A percentile compares a stretch with the other conserved stretches of the same genome.
Evolutionary conservation across 2,888 invertebrate genomes (phyloP).

Genomic region (Brachynemurus nebulosus): DNA sequence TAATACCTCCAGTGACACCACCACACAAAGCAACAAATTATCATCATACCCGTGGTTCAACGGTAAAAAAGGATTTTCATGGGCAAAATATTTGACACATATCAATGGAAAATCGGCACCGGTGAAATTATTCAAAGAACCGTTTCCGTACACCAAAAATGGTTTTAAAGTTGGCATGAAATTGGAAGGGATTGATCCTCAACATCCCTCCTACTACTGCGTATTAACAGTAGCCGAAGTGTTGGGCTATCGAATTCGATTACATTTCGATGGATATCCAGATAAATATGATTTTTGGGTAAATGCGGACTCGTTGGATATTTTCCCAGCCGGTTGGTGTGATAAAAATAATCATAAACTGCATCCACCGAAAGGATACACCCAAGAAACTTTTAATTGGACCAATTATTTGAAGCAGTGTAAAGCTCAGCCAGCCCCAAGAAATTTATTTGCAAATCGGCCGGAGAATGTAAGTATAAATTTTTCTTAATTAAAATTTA

Average conservation of each 20-base stretch:
- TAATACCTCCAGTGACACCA: constrained; percentile 26
- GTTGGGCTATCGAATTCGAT: constrained; percentile 65
- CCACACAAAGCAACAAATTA: constrained; percentile 24
- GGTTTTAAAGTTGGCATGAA: constrained; percentile 76
- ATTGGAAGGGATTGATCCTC: constrained; percentile 86
- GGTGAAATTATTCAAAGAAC: constrained; percentile 61
- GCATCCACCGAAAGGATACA: constrained; percentile 62
- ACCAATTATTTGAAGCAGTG: constrained; percentile 63
- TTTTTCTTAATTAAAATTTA: no score
- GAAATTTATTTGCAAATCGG: constrained; percentile 58
- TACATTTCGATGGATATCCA: constrained; percentile 87
- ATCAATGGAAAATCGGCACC: constrained; percentile 62
- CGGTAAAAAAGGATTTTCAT: constrained; percentile 59
- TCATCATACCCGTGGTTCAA: constrained; percentile 52
- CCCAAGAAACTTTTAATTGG: constrained; percentile 61
- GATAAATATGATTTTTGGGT: constrained; percentile 87
- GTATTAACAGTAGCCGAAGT: constrained; percentile 74
- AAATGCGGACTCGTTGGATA: constrained; percentile 80
- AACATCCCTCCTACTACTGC: constrained; percentile 78
- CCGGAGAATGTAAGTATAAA: constrained; percentile 41
- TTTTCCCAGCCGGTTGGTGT: constrained; percentile 92
- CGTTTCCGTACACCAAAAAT: constrained; percentile 63
- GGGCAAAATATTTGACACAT: constrained; percentile 61
- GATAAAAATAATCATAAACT: constrained; percentile 66
- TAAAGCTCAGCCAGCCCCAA: constrained; percentile 63